These are phyloP conservation scores for Hedychridium roseum DNA, from an alignment of 2,888 invertebrate genomes.

Conservation along the genomic window DNA sequence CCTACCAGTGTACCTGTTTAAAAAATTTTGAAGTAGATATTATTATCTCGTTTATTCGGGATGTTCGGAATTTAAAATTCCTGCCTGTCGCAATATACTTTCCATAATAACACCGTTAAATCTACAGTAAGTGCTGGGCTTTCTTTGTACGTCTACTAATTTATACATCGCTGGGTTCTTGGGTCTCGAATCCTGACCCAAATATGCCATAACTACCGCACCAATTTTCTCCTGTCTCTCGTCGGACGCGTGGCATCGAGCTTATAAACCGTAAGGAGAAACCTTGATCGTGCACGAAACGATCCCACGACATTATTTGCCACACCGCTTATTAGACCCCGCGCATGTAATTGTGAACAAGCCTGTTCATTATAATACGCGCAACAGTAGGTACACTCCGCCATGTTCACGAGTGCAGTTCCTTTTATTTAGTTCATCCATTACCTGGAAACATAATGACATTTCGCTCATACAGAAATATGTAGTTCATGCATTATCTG, in stretches of 20 bases:
- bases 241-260: constrained; percentile 13
- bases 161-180: neutral
- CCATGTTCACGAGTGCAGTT: constrained; percentile 22
- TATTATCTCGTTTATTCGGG: too few species aligned
- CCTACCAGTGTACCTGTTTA: too few species aligned
- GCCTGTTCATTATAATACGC: constrained; percentile 38
- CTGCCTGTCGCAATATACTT: neutral
- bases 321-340: constrained; percentile 31
- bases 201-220: constrained; percentile 28
- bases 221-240: constrained; percentile 28
- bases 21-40: too few species aligned
- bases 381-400: constrained; percentile 30
- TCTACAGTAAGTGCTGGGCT: too few species aligned
- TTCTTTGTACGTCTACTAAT: too few species aligned
- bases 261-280: constrained; percentile 25
- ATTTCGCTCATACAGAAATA: too few species aligned
- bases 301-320: constrained; percentile 51
- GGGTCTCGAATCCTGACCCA: constrained; percentile 26
- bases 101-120: too few species aligned
- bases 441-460: too few species aligned
- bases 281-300: constrained; percentile 41
- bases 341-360: constrained; percentile 13
- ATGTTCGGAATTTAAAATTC: too few species aligned
- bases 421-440: too few species aligned
- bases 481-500: too few species aligned